Base-by-base conservation (phyloP, 2,113 vertebrate genomes). In the Dolichotis patagonum region DNA sequence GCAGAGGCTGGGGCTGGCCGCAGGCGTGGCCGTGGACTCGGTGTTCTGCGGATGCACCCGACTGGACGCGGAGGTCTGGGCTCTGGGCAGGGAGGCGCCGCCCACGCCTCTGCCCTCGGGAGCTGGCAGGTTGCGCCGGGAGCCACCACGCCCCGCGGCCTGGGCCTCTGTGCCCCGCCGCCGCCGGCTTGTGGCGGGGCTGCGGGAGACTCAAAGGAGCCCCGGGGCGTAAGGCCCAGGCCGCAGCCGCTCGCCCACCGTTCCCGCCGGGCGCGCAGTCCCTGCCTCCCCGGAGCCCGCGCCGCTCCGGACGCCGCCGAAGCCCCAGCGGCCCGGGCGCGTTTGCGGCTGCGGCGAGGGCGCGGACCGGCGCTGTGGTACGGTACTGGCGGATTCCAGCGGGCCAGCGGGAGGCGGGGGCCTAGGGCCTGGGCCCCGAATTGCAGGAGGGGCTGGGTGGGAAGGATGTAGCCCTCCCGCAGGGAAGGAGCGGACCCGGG, bases 21-120 rank as follows among this genome's bases (percentile, higher is more conserved):
- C 41, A 24, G 92, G 60, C 13, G 69, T 20, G n/a, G 56, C 14
- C 28, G 0, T 0, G 8, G 75, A 20, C 7, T 1, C 0, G 38
- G 38, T 3, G 17, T n/a, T 26, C 7, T 0, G 0, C 16, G 38
- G 30, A 58, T 22, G 32, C 32, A 13, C 46, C 41, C 6, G 6
- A 20, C 4, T 4, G n/a, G 19, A n/a, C 54, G 0, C 77, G 2
- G 3, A 9, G 49, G 4, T 1, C 43, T 0, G 3, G 32, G 11
- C 41, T 35, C 7, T 0, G 1, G 75, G n/a, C 46, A 1, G 46
- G 12, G 28, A 0, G 80, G 54, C n/a, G n/a, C 85, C 30, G 22
- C 73, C 67, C 84, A 26, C 30, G 12, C 56, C 0, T 0, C 1
- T 88, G 78, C 22, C 43, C 13, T 20, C 13, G 1, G 5, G 30